Conservation (phyloP, 1,140 invertebrate species). For the Cryptotermes secundus region DNA sequence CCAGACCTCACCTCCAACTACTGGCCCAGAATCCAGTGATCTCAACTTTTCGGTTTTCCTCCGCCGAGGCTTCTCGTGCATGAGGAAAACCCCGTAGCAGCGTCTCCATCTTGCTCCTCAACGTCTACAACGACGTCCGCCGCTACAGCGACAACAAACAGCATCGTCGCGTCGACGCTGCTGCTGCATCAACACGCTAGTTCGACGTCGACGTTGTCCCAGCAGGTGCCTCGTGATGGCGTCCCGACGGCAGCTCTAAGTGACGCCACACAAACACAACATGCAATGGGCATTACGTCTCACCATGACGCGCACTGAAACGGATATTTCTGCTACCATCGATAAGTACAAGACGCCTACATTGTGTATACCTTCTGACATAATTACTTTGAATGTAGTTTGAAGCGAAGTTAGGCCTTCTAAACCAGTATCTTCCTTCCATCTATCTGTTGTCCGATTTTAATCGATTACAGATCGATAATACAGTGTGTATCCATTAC, state of each 20-base stretch:
- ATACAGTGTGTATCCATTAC: too few species aligned
- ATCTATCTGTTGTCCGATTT: too few species aligned
- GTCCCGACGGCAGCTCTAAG: background rate
- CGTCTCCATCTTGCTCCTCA: conserved; percentile 36
- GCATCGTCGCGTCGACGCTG: background rate
- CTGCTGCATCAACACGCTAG: background rate
- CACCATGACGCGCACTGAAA: background rate
- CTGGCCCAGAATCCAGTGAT: conserved; percentile 96
- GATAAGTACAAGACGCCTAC: background rate
- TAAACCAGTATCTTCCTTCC: too few species aligned
- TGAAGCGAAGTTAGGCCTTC: too few species aligned
- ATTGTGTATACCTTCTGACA: background rate
- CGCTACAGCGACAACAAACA: background rate
- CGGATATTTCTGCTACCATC: too few species aligned
- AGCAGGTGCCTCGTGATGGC: background rate
- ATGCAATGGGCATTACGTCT: background rate
- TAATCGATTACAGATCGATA: too few species aligned
- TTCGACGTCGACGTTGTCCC: background rate
- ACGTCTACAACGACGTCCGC: conserved; percentile 40
- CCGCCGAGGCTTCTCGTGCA: conserved; percentile 59
- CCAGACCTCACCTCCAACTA: conserved; percentile 86
- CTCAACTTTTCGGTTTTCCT: conserved; percentile 65
- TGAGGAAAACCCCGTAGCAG: conserved; percentile 57
- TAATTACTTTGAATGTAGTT: too few species aligned
- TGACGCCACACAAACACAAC: background rate